Base-by-base conservation (phyloP, 1,140 invertebrate genomes). In the Lethrus apterus region DNA sequence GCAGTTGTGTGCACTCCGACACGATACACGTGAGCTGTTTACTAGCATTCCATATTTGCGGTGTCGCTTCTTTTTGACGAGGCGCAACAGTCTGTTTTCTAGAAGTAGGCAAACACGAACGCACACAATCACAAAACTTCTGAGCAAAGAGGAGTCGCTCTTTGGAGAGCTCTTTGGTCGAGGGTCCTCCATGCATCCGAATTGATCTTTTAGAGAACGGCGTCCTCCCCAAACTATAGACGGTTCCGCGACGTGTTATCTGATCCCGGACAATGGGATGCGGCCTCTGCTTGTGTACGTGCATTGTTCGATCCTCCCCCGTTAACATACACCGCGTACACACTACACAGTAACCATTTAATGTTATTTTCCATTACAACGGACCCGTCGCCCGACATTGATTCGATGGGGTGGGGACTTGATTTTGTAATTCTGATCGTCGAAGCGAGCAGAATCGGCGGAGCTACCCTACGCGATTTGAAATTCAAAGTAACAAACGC, bases 301-400 rank as follows among this genome's bases (percentile, higher is more conserved):
- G 35, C 24, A 21, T 38, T 7, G 18, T n/a, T n/a, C n/a, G n/a
- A n/a, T n/a, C 43, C 26, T 36, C 42, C 45, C 34, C 41, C 34
- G 46, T 48, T 42, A 38, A 38, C 35, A 38, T 9, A 38, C 35
- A n/a, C n/a, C n/a, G n/a, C n/a, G n/a, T n/a, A n/a, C n/a, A n/a
- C n/a, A 41, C 40, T 10, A 38, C 30, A 40, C 29, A 26, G 44
- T 46, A 33, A 46, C 44, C 36, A 48, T 50, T 54, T 48, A 48
- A 48, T 50, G 50, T 52, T 56, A 54, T 56, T 54, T 54, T 56
- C 49, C 47, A 54, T 52, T 57, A 54, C 49, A 54, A 50, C 46
- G 41, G 47, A 44, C 45, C 38, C 44, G 46, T 44, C 35, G 45
- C 23, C 32, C 41, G 45, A 47, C 48, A 50, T 46, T 8, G 11